Conservation (phyloP, 2,797 vertebrate species). For the Rhinatrema bivittatum region DNA sequence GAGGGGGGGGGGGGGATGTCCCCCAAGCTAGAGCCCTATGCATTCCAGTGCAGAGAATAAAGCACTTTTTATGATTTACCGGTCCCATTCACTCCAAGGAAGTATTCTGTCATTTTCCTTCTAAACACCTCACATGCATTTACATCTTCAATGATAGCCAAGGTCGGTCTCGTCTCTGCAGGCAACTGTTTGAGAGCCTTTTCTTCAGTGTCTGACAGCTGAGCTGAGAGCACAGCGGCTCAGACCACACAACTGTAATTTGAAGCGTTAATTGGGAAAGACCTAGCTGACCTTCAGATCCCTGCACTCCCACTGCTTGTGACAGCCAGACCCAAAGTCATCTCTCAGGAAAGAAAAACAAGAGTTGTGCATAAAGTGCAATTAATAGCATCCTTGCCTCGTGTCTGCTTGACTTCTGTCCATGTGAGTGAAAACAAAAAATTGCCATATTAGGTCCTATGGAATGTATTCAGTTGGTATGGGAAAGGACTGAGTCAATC, state of each 20-base stretch:
- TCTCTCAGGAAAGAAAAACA: background rate
- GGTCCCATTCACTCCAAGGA: constrained; percentile 2
- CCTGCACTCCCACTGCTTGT: constrained; percentile 5
- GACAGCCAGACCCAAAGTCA: background rate
- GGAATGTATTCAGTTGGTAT: too few relatives aligned
- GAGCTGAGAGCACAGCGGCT: constrained; percentile 7
- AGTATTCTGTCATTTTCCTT: constrained; percentile 16
- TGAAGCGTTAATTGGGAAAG: constrained; percentile 48
- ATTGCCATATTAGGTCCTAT: too few relatives aligned
- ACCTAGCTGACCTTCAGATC: constrained; percentile 21
- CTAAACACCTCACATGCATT: constrained; percentile 26
- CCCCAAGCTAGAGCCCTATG: too few relatives aligned
- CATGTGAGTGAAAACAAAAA: too few relatives aligned
- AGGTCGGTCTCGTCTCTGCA: constrained; percentile 24
- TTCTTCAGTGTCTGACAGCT: constrained; percentile 25
- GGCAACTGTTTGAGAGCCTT: constrained; percentile 21
- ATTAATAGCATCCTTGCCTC: too few relatives aligned
- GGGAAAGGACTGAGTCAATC: too few relatives aligned
- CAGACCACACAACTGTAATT: constrained; percentile 28
- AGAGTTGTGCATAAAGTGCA: too few relatives aligned
- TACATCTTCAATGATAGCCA: constrained; percentile 25
- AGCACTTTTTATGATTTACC: background rate
- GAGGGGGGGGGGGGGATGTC: too few relatives aligned
- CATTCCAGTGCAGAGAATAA: background rate
- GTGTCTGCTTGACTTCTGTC: too few relatives aligned